Base-by-base conservation (phyloP, 2,797 vertebrate genomes). In the Odontamblyopus lacepedii region DNA sequence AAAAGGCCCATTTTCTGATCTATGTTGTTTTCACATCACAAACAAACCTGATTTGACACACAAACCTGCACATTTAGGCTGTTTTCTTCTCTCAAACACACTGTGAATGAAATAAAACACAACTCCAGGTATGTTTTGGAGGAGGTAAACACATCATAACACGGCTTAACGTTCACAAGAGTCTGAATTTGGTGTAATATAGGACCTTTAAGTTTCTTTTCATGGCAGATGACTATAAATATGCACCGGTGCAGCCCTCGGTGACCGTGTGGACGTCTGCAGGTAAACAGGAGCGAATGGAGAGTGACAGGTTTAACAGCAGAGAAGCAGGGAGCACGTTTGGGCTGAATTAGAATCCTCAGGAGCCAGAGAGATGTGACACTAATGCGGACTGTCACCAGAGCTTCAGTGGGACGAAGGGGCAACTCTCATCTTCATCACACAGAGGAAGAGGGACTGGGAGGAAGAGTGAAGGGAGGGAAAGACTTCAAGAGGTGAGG, bases 351-450 rank as follows among this genome's bases (percentile, higher is more conserved):
- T 59, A 35, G 77, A 74, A 69, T 60, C 60, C 32, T 41, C 27
- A 32, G 41, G 69, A 48, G 41, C 61, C 69, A 5, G 26, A 76
- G 65, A 56, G 71, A 59, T 68, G 60, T 81, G 75, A 78, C 67
- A 16, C 63, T 80, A 79, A 87, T 77, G 51, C 44, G 2, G 61
- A 4, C 48, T 72, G 81, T 79, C 64, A 74, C 4, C 6, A 23
- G 2, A 65, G 62, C 50, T 23, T 63, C 67, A 55, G 11, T 0
- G 63, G 57, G 70, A 66, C 63, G 55, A 68, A 38, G 6, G 69
- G 73, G 74, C 76, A 57, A 60, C 76, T 27, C 38, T 63, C 61
- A 18, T 78, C 72, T 74, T 27, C 38, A 15, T 64, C 73, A 9
- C 55, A 32, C 12, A 13, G 6, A 19, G 16, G 35, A 38, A 38